Percentiles rank a stretch among this genome's conserved stretches.
phyloP scores from a whole-genome alignment of 2,113 vertebrate species.

The Cyanoderma ruficeps region DNA sequence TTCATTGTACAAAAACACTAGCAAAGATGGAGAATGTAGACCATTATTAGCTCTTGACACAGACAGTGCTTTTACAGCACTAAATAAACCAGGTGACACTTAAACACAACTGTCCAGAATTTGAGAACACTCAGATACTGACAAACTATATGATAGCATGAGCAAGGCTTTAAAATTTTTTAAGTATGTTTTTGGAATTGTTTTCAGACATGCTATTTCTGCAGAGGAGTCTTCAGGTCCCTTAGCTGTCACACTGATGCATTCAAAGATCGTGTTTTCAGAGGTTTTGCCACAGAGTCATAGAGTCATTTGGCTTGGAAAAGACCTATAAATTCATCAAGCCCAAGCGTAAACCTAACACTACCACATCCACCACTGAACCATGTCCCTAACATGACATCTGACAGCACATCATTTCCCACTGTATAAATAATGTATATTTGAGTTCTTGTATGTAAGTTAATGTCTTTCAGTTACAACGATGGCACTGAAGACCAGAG shows the following conservation, averaged over 20 bases:
- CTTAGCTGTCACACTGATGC: neutral
- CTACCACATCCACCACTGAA: neutral
- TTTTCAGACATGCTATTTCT: neutral
- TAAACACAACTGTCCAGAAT: neutral
- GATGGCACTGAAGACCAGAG: neutral
- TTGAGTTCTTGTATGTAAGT: neutral
- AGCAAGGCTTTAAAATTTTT: neutral
- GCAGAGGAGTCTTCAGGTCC: neutral
- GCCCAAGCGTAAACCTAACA: neutral
- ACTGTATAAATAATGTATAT: neutral
- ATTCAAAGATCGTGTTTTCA: neutral
- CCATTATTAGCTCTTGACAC: neutral
- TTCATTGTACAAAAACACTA: neutral
- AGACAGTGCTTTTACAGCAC: neutral
- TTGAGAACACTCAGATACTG: neutral
- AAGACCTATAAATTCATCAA: neutral
- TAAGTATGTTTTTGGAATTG: neutral
- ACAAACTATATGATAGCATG: neutral
- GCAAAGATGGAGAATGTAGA: neutral
- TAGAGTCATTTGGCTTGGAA: neutral
- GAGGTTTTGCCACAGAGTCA: neutral
- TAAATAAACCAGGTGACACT: neutral
- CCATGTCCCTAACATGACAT: neutral
- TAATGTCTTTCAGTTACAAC: neutral
- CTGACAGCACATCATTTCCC: neutral